A percentile compares a stretch with the other conserved stretches of the same genome.
Conservation (phyloP, 30 jellyfish, hydroid and myxozoan species). For the Turritopsis rubra region DNA sequence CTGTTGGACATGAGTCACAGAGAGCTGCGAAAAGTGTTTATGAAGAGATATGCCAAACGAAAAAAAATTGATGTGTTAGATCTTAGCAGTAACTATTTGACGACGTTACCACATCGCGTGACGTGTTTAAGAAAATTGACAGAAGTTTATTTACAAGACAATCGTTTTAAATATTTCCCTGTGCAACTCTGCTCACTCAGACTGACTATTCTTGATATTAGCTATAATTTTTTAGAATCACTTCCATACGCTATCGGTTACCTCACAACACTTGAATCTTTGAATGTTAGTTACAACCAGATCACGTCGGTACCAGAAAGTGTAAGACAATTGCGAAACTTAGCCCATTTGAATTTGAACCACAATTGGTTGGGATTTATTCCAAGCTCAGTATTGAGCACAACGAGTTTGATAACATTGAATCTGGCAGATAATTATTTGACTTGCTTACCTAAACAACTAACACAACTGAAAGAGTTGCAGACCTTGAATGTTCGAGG, state of each 20-base stretch:
- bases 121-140: not conserved
- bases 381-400: not conserved
- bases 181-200: conserved; percentile 6
- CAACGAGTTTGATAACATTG: not conserved
- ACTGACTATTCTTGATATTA: not conserved
- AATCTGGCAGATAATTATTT: not conserved
- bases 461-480: not conserved
- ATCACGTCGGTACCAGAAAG: not conserved
- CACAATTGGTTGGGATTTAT: not conserved
- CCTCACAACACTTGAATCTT: not conserved
- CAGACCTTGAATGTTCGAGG: not conserved
- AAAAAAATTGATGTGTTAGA: not conserved
- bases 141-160: not conserved
- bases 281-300: not conserved
- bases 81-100: not conserved
- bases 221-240: conserved; percentile 3
- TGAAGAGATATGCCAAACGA: not conserved
- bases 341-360: not conserved
- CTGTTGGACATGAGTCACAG: conserved; percentile 1
- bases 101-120: conserved; percentile 2
- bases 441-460: conserved; percentile 7
- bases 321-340: not conserved
- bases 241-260: conserved; percentile 17
- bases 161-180: not conserved
- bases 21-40: not conserved